A percentile compares a stretch with the other conserved stretches of the same genome.
phyloP scores from a whole-genome alignment of 2,113 vertebrate genomes.

The Anolis carolinensis region DNA sequence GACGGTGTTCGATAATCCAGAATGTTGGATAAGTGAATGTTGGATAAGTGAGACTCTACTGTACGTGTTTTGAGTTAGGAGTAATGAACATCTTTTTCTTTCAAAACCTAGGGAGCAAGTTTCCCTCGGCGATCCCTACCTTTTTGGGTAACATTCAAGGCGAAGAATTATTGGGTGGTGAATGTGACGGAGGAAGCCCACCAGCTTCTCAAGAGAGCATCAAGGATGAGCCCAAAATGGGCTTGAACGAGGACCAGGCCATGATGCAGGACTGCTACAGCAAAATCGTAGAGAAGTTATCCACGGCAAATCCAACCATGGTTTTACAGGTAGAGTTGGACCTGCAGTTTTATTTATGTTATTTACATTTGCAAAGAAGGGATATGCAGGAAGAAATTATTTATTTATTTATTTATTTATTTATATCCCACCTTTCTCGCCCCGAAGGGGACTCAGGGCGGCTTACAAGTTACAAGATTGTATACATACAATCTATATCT shows the following conservation, averaged over 20 bases:
- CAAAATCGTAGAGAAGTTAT: conserved; percentile 97
- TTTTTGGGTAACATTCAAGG: conserved; percentile 93
- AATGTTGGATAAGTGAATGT: no score
- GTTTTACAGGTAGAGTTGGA: conserved; percentile 89
- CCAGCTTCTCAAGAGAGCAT: conserved; percentile 85
- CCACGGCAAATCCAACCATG: conserved; percentile 95
- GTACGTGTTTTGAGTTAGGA: no score
- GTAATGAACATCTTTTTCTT: no score
- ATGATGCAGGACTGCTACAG: conserved; percentile 99
- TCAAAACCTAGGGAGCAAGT: conserved; percentile 87
- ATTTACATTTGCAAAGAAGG: neutral
- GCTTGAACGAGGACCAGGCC: conserved; percentile 94
- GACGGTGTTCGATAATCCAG: no score
- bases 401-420: no score
- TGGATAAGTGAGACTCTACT: no score
- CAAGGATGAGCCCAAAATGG: conserved; percentile 85
- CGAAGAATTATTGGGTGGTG: conserved; percentile 83
- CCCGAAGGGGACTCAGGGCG: no score
- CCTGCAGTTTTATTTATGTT: neutral
- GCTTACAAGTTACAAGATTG: no score
- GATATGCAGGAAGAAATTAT: neutral
- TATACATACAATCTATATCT: no score
- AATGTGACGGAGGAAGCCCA: conserved; percentile 83
- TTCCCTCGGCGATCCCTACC: conserved; percentile 91
- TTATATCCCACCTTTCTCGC: no score